These are phyloP conservation scores for Pollachius pollachius DNA, from an alignment of 2,113 vertebrate species.

Conservation along the genomic window DNA sequence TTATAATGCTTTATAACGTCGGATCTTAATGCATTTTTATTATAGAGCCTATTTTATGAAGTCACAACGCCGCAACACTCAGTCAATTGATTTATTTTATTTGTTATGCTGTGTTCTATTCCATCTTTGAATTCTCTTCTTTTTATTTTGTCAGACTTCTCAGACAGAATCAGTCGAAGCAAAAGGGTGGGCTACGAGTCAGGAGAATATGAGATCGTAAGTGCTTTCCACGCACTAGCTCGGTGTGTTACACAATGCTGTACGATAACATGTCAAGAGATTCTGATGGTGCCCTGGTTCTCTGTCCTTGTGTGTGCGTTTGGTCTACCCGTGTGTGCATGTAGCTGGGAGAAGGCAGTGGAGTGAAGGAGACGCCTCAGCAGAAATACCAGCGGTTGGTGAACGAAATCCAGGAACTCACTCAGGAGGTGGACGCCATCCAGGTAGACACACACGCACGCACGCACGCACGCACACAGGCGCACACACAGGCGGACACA, in stretches of 20 bases:
- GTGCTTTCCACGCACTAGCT: constrained; percentile 38
- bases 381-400: constrained; percentile 93
- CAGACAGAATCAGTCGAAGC: constrained; percentile 87
- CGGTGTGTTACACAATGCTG: not conserved
- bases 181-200: constrained; percentile 90
- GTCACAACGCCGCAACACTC: too few species aligned
- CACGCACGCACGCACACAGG: not conserved
- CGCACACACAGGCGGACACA: too few species aligned
- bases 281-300: not conserved
- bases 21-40: too few species aligned
- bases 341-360: constrained; percentile 87
- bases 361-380: constrained; percentile 90
- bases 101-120: too few species aligned
- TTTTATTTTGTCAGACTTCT: constrained; percentile 81
- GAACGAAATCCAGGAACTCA: constrained; percentile 91
- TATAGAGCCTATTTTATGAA: too few species aligned
- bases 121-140: not conserved
- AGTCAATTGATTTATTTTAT: too few species aligned
- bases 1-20: too few species aligned
- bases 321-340: not conserved
- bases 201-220: constrained; percentile 91
- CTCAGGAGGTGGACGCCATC: constrained; percentile 86
- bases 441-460: constrained; percentile 71
- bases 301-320: not conserved
- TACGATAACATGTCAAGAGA: not conserved